A percentile compares a stretch with the other conserved stretches of the same genome.
Evolutionary conservation across 2,888 invertebrate genomes (phyloP).

Genomic region (Agrochola lota): DNA sequence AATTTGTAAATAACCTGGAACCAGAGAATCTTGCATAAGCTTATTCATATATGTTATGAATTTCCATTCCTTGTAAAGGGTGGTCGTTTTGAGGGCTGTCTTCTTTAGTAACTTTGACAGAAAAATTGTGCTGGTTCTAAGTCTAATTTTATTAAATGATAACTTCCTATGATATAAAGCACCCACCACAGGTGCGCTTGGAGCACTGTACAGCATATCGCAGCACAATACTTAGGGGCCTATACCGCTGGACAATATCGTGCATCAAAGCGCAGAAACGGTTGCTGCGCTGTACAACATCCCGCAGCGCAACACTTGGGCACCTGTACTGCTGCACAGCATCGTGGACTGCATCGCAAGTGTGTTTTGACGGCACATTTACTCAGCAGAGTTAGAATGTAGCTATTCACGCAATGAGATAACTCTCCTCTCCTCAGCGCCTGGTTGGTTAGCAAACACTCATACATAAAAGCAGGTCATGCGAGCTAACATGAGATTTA

Average conservation of each 20-base stretch:
- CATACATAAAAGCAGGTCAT: neutral
- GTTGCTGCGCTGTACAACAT: neutral
- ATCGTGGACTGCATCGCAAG: neutral
- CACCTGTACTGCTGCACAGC: neutral
- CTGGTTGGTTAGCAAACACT: neutral
- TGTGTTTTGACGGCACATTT: neutral
- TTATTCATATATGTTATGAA: neutral
- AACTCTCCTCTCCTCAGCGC: too few relatives aligned
- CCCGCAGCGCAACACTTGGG: too few relatives aligned
- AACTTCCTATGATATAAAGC: neutral
- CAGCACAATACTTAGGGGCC: neutral
- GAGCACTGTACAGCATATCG: neutral
- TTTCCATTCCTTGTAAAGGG: neutral
- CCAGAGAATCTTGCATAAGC: neutral
- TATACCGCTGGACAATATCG: neutral
- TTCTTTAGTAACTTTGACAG: neutral
- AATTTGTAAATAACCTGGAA: conserved; percentile 4
- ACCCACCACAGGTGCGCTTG: too few relatives aligned
- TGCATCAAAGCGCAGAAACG: neutral
- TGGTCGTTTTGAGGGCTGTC: neutral
- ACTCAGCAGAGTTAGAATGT: neutral
- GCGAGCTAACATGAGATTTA: neutral
- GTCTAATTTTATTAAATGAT: neutral
- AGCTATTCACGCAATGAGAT: neutral
- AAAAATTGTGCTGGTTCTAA: too few relatives aligned